phyloP scores from a whole-genome alignment of 1,140 invertebrate species.

The Monomorium pharaonis region DNA sequence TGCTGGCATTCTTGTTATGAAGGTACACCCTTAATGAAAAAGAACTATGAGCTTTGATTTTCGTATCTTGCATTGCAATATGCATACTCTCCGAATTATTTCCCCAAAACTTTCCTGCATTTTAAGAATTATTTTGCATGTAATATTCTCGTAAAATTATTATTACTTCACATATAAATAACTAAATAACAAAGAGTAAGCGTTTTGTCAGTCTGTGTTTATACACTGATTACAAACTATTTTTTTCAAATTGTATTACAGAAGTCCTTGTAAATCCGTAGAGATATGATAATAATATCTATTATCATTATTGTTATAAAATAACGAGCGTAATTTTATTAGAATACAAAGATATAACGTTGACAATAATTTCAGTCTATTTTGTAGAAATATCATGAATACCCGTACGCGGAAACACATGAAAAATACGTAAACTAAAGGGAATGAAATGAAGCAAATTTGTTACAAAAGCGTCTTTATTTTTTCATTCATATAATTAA shows the following conservation, averaged over 20 bases:
- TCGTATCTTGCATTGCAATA: not conserved
- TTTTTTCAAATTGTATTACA: not conserved
- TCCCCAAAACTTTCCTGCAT: not conserved
- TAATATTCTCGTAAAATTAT: not conserved
- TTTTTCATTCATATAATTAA: not conserved
- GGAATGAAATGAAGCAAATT: conserved; percentile 18
- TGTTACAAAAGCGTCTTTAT: not conserved
- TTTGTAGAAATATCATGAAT: not conserved
- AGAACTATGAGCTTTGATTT: not conserved
- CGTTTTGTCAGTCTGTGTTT: not conserved
- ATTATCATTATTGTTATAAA: conserved; percentile 7
- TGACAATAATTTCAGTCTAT: not conserved
- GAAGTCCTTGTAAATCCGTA: not conserved
- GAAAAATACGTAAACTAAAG: not conserved
- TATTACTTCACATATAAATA: not conserved
- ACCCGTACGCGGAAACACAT: not conserved
- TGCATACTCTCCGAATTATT: not conserved
- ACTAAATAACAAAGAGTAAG: not conserved
- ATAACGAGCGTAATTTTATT: conserved; percentile 3
- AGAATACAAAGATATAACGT: not conserved
- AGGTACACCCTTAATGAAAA: conserved; percentile 6
- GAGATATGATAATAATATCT: not conserved
- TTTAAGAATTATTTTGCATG: not conserved
- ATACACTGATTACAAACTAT: not conserved
- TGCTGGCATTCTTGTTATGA: not conserved